Evolutionary conservation across 1,140 invertebrate genomes (phyloP), one percentile per base, ranked within the genome.

Genomic region (Drosophila littoralis): DNA sequence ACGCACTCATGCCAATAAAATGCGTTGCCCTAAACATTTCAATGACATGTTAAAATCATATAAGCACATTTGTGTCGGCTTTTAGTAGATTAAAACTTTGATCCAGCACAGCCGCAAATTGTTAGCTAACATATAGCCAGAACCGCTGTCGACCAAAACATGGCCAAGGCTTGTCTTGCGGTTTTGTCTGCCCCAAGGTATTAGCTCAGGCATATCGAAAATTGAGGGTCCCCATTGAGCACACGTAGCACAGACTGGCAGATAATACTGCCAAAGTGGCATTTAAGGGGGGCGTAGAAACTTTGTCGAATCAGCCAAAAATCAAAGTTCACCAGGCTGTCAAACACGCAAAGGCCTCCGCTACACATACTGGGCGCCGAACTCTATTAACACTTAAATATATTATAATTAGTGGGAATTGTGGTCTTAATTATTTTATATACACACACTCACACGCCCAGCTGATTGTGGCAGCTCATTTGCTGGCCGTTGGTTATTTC

Each of bases 41-140:
- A 78, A 70, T 82, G 79, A 61, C 71, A 88, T 65, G 79, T 55
- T 70, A 65, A 59, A 55, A 67, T 65, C 63, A 15, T 46, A 75
- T 68, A 82, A 78, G 73, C 79, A 73, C 42, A 65, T 68, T 75
- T 67, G 46, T 54, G 61, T 45, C 75, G 59, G 84, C 80, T 89
- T 88, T 89, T 80, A 83, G 83, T 75, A 70, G 84, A 88, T 88
- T 89, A 89, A 80, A 88, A 83, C 50, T 80, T 89, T 75, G 66
- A 63, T 69, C 69, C 59, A 40, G 36, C 72, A 48, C 67, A 59
- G 38, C 76, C n/a, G 48, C 42, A 78, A 81, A 72, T 51, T 52
- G 70, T 65, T 52, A 65, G 17, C 65, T n/a, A 43, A 43, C 9
- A 17, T 12, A 9, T 17, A 36, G 22, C 22, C 22, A 22, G 22